phyloP scores from a whole-genome alignment of 2,888 invertebrate species.

The Philhelius pedissequus region DNA sequence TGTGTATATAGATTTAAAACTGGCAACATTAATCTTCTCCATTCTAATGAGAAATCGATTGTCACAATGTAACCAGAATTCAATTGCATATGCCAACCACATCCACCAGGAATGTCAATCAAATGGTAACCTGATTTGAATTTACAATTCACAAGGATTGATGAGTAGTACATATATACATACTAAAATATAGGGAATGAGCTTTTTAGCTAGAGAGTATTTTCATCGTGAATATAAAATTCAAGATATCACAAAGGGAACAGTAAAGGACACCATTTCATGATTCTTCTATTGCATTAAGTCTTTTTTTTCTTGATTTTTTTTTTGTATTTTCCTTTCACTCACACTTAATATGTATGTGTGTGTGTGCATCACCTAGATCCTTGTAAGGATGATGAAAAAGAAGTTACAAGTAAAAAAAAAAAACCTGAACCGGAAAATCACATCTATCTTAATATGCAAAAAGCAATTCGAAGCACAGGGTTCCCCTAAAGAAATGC shows the following conservation, averaged over 20 bases:
- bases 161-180: conserved; percentile 28
- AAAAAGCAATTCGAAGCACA: conserved; percentile 51
- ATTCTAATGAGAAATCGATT: conserved; percentile 69
- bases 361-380: neutral
- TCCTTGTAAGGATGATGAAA: neutral
- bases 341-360: neutral
- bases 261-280: conserved; percentile 64
- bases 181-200: conserved; percentile 17
- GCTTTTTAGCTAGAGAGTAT: conserved; percentile 5
- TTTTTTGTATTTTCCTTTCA: neutral
- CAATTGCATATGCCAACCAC: conserved; percentile 69
- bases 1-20: neutral
- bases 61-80: conserved; percentile 69
- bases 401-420: neutral
- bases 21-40: conserved; percentile 65
- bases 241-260: conserved; percentile 37
- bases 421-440: conserved; percentile 19
- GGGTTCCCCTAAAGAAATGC: conserved; percentile 43
- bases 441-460: conserved; percentile 66
- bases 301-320: conserved; percentile 17
- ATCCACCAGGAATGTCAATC: conserved; percentile 67
- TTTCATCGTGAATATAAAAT: conserved; percentile 29
- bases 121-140: conserved; percentile 67
- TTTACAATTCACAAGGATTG: conserved; percentile 67
- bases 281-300: conserved; percentile 67